Base-by-base conservation (phyloP, 2,888 invertebrate species). In the Pammene fasciana region DNA sequence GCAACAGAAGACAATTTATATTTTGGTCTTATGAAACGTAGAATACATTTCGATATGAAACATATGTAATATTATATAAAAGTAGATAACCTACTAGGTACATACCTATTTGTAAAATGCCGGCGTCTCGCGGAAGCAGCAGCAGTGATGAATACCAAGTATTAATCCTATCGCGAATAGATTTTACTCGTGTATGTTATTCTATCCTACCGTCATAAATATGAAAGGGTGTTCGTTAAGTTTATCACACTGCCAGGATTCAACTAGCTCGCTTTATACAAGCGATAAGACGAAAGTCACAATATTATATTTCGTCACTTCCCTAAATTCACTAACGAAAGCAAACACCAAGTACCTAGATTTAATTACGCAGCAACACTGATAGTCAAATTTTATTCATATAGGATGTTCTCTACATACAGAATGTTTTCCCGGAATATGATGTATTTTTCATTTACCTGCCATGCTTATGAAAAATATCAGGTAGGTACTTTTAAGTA, bases 161-260 rank as follows among this genome's bases (percentile, higher is more conserved):
- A 59, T 45, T 59, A 59, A 59, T 59, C 57, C 43, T 59, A n/a
- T 59, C 43, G 34, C 26, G 57, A 55, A 34, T 55, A 55, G 36
- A n/a, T 36, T 52, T 13, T 52, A 26, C 46, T 0, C 46, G 46
- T 46, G 46, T 46, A 46, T 14, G 14, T 46, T 45, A 14, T 55
- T 26, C 8, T 7, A 38, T 43, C 13, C 43, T 26, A n/a, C 10
- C 11, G 43, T 43, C 34, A 56, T 56, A 41, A 57, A 13, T 57
- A 26, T 13, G n/a, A 45, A 59, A 54, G 52, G 34, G 34, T 4
- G 16, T 16, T 16, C 48, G n/a, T 34, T 54, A 34, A 13, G 34
- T 34, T 34, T 54, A 54, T n/a, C 13, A 52, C 8, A 18, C 50
- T 18, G 16, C 18, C 52, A 34, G 34, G 34, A 54, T 54, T n/a